Evolutionary conservation across 2,888 invertebrate species (phyloP).

Genomic region (Uropetala carovei): DNA sequence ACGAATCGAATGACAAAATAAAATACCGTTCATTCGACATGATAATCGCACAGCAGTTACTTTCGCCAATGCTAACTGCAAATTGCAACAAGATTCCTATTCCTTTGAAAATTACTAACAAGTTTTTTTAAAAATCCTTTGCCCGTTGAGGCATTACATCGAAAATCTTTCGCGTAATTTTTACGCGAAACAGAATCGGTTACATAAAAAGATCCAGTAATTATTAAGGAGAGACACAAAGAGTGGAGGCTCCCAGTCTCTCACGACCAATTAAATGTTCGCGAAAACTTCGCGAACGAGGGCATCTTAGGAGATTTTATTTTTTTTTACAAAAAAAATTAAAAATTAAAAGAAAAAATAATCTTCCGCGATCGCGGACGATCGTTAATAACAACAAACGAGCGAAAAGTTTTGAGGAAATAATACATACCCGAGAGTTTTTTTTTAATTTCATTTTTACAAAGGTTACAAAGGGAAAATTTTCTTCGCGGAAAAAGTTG

Average conservation of each 20-base stretch:
- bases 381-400: neutral
- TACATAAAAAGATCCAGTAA: neutral
- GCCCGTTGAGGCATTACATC: too few species aligned
- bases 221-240: neutral
- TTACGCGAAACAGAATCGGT: neutral
- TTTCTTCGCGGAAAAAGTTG: neutral
- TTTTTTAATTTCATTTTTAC: neutral
- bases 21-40: too few species aligned
- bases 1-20: too few species aligned
- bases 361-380: neutral
- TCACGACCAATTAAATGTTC: conserved; percentile 17
- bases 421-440: conserved; percentile 31
- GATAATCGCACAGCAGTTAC: too few species aligned
- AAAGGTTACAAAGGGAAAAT: neutral
- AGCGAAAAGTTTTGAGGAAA: neutral
- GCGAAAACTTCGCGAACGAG: neutral
- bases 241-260: neutral
- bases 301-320: neutral
- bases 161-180: too few species aligned
- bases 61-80: too few species aligned
- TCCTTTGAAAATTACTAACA: too few species aligned
- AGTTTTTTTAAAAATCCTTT: too few species aligned
- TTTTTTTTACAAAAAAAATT: too few species aligned
- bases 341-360: too few species aligned
- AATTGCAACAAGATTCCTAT: too few species aligned